Conservation (phyloP, 2,113 vertebrate species). For the Serinus canaria region DNA sequence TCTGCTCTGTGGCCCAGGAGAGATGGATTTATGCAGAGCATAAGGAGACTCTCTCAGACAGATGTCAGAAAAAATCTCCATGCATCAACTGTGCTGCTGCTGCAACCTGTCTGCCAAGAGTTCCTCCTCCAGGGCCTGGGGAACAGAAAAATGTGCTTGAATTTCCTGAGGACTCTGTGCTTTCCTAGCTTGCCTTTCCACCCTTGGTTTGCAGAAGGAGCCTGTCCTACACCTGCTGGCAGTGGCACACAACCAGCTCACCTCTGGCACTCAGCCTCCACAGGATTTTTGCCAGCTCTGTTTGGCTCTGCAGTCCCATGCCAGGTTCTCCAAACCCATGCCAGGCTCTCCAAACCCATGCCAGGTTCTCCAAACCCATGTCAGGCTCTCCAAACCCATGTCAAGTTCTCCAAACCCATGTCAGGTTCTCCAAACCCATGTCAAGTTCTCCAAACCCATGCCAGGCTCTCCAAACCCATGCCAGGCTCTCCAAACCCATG, state of each 20-base stretch:
- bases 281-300: background rate
- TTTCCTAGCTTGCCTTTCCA: background rate
- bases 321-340: background rate
- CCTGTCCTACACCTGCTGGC: background rate
- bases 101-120: background rate
- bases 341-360: no score
- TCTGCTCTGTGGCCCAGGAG: background rate
- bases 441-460: no score
- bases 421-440: no score
- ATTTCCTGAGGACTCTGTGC: background rate
- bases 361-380: no score
- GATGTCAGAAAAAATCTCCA: constrained; percentile 1
- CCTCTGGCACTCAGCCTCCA: background rate
- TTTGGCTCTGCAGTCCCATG: background rate
- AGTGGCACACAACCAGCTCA: background rate
- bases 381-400: no score
- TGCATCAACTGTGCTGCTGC: background rate
- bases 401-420: no score
- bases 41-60: background rate
- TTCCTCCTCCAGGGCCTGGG: background rate
- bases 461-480: background rate
- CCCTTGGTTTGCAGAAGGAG: background rate
- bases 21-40: background rate
- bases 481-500: background rate
- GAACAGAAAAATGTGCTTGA: background rate